A percentile compares a stretch with the other conserved stretches of the same genome.
These are phyloP conservation scores for Acanthosepion pharaonis DNA, from an alignment of 2,888 invertebrate genomes.

Conservation along the genomic window DNA sequence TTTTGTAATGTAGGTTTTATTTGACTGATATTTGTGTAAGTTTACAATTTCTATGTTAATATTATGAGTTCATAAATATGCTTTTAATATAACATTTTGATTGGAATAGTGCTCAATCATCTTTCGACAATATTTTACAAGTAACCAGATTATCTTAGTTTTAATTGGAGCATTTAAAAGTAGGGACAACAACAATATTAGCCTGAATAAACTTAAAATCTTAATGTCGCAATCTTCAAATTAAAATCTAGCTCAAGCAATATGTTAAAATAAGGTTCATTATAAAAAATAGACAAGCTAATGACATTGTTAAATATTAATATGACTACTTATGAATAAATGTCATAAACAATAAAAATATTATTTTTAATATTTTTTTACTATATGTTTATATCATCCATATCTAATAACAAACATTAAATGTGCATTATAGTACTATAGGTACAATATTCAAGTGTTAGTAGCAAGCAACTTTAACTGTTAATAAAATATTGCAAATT, in stretches of 20 bases:
- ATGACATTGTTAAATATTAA: too few relatives aligned
- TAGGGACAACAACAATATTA: background rate
- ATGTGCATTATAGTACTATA: background rate
- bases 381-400: background rate
- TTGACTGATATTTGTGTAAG: background rate
- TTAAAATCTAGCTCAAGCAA: background rate
- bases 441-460: background rate
- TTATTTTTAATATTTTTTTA: background rate
- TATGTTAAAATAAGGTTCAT: background rate
- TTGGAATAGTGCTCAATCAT: background rate
- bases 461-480: background rate
- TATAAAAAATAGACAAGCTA: too few relatives aligned
- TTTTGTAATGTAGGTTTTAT: background rate
- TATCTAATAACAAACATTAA: background rate
- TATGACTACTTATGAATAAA: background rate
- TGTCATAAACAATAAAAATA: background rate
- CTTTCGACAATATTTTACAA: background rate
- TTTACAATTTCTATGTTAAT: background rate
- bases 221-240: background rate
- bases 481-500: background rate
- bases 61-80: background rate
- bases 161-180: background rate
- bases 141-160: background rate
- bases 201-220: background rate
- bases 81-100: background rate